Percentiles rank a stretch among this genome's conserved stretches.
phyloP scores from a whole-genome alignment of 1,140 invertebrate genomes.

The Drosophila melanogaster region Release_6_plus_ISO1_MT NT_037436.4:40001-40500 shows the following conservation, averaged over 20 bases:
- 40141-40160: conserved; percentile 34
- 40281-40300: conserved; percentile 79
- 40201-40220: conserved; percentile 1
- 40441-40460: neutral
- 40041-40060: conserved; percentile 70
- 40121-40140: conserved; percentile 77
- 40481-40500: conserved; percentile 52
- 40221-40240: conserved; percentile 43
- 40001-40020: conserved; percentile 34
- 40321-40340: conserved; percentile 79
- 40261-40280: conserved; percentile 78
- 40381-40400: conserved; percentile 73
- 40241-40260: conserved; percentile 82
- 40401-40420: conserved; percentile 83
- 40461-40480: conserved; percentile 70
- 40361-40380: conserved; percentile 68
- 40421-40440: conserved; percentile 21
- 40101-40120: conserved; percentile 56
- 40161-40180: conserved; percentile 69
- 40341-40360: conserved; percentile 1
- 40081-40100: conserved; percentile 55
- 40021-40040: conserved; percentile 69
- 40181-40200: conserved; percentile 34
- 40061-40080: conserved; percentile 8
- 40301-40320: conserved; percentile 36